phyloP scores from a whole-genome alignment of 1,140 invertebrate genomes.

The Lasaia peninsularis region DNA sequence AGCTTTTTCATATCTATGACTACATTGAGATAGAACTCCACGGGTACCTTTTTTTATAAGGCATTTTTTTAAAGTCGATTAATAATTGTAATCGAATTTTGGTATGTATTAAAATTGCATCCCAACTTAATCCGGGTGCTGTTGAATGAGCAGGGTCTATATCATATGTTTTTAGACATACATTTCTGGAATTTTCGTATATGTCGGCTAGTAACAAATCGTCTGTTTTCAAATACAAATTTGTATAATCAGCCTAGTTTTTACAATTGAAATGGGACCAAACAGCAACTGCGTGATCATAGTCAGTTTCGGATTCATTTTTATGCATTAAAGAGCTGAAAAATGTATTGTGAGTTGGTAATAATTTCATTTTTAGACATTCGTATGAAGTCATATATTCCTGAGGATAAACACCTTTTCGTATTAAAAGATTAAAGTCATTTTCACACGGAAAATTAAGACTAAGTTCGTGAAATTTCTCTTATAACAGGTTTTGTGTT shows the following conservation, averaged over 20 bases:
- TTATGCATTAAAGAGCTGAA: conserved; percentile 46
- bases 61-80: conserved; percentile 58
- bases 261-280: conserved; percentile 21
- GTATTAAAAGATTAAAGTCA: conserved; percentile 22
- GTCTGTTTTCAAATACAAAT: conserved; percentile 67
- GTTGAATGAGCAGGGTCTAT: conserved; percentile 52
- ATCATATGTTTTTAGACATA: conserved; percentile 26
- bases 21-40: conserved; percentile 53
- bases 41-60: conserved; percentile 60
- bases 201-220: conserved; percentile 52
- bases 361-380: conserved; percentile 38
- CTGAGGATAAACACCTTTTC: conserved; percentile 37
- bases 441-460: conserved; percentile 14
- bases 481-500: conserved; percentile 24
- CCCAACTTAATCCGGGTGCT: conserved; percentile 50
- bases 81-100: conserved; percentile 68
- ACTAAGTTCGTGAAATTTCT: conserved; percentile 25
- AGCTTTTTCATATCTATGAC: conserved; percentile 52
- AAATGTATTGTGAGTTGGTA: conserved; percentile 55
- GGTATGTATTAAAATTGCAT: conserved; percentile 44
- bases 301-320: conserved; percentile 24
- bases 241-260: conserved; percentile 56
- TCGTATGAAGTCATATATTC: conserved; percentile 39
- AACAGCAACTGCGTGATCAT: neutral
- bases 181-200: conserved; percentile 57